A percentile compares a stretch with the other conserved stretches of the same genome.
Evolutionary conservation across 2,888 invertebrate species (phyloP).

Genomic region (Idaea straminata): DNA sequence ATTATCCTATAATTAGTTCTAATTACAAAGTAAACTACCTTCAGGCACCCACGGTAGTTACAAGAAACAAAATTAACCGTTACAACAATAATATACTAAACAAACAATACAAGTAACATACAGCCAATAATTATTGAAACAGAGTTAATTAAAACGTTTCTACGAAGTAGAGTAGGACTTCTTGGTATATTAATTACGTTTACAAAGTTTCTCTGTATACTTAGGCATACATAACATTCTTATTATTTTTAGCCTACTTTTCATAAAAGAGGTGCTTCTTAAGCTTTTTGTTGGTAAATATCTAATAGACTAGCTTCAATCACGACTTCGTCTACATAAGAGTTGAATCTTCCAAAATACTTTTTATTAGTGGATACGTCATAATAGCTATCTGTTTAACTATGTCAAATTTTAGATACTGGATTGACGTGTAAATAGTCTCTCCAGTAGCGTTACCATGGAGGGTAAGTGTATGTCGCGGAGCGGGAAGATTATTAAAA

Average conservation of each 20-base stretch:
- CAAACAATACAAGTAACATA: background rate
- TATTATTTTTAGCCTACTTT: background rate
- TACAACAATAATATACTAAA: background rate
- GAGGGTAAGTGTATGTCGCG: too few species aligned
- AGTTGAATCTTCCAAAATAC: too few species aligned
- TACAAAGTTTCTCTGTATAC: background rate
- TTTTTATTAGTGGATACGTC: too few species aligned
- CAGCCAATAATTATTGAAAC: slow-evolving; percentile 1
- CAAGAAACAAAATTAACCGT: background rate
- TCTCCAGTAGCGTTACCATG: too few species aligned
- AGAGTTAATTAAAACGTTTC: background rate
- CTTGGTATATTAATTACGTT: background rate
- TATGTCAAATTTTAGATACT: too few species aligned
- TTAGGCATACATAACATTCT: background rate
- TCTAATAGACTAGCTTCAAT: too few species aligned
- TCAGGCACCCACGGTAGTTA: background rate
- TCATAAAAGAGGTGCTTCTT: too few species aligned
- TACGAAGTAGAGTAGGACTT: background rate
- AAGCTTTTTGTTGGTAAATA: too few species aligned
- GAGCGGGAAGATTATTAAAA: too few species aligned
- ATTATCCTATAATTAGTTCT: background rate
- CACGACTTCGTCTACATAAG: too few species aligned
- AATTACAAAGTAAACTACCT: background rate
- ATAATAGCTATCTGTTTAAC: too few species aligned
- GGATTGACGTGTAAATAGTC: too few species aligned